A percentile compares a stretch with the other conserved stretches of the same genome.
Conservation (phyloP, 2,888 invertebrate species). For the Scaptomyza flava region DNA sequence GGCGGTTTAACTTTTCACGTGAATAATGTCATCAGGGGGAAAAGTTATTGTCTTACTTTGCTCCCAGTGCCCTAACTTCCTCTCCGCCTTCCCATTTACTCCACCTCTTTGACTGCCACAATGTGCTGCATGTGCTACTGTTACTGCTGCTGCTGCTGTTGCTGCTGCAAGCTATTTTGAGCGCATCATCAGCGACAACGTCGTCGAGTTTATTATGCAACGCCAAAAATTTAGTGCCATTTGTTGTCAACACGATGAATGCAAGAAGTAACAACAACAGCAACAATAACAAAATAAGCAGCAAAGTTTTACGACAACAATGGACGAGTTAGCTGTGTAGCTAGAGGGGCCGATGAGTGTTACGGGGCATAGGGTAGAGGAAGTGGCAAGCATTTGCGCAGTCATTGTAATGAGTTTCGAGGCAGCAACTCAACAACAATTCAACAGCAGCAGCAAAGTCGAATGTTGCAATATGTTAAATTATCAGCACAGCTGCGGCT, state of each 20-base stretch:
- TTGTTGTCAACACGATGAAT: constrained; percentile 76
- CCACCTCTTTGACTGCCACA: neutral
- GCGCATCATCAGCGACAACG: constrained; percentile 61
- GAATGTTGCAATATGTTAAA: constrained; percentile 71
- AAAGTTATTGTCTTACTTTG: constrained; percentile 72
- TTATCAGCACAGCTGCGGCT: constrained; percentile 55
- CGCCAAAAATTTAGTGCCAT: constrained; percentile 74
- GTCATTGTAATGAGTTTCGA: constrained; percentile 72
- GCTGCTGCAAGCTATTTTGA: constrained; percentile 43
- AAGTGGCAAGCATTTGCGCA: constrained; percentile 62
- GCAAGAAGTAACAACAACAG: constrained; percentile 43
- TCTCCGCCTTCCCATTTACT: neutral
- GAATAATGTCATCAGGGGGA: constrained; percentile 71
- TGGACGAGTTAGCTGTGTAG: constrained; percentile 16
- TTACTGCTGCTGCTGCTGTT: constrained; percentile 1
- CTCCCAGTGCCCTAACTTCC: constrained; percentile 5
- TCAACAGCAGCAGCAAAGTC: constrained; percentile 30
- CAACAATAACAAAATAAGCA: constrained; percentile 25
- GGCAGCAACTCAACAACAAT: constrained; percentile 22
- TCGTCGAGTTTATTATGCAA: constrained; percentile 74
- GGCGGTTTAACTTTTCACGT: constrained; percentile 70
- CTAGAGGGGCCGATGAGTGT: neutral
- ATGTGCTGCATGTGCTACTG: constrained; percentile 15
- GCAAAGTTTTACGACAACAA: constrained; percentile 59
- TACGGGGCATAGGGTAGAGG: neutral